Base-by-base conservation (phyloP, 2,797 vertebrate genomes). In the Takifugu rubripes region DNA sequence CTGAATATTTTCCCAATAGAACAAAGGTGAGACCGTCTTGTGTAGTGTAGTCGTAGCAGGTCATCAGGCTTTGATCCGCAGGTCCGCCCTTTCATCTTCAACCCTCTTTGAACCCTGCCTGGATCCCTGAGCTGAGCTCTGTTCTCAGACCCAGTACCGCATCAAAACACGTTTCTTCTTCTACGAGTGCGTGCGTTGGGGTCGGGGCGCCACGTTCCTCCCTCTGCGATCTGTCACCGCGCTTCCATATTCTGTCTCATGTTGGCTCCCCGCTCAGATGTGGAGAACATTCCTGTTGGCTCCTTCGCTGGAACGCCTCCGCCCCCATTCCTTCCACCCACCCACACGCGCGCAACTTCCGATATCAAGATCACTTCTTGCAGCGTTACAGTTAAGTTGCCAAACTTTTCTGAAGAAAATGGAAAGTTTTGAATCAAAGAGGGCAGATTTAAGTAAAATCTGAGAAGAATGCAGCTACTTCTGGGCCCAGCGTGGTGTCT, bases 181-280 rank as follows among this genome's bases (percentile, higher is more conserved):
- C 74, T 73, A 55, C 56, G 50, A 70, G 67, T 61, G 62, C 70
- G 70, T 54, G 76, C 70, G 64, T 75, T 68, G 82, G 69, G 65
- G 60, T 75, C 74, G 43, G 4, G 52, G 62, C 64, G 77, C 12
- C 46, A 67, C 70, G 64, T 60, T 12, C 53, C 77, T 77, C 66
- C 65, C 66, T 79, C 74, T 80, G 53, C 73, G 61, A 60, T 79
- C 79, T 80, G 71, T 77, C 80, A 69, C 63, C 74, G 55, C 54
- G 31, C 71, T 78, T 72, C 67, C 53, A 64, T 57, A 79, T 78
- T 79, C 67, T 50, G 70, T 77, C 70, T 79, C 72, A 76, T 79
- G 70, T 69, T 12, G 49, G 77, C 56, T 68, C 31, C 65, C 25
- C 61, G 76, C 78, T 68, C 82, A 77, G 77, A 80, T 77, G 74